These are phyloP conservation scores for Lathamus discolor DNA, from an alignment of 2,113 vertebrate species.

Conservation along the genomic window DNA sequence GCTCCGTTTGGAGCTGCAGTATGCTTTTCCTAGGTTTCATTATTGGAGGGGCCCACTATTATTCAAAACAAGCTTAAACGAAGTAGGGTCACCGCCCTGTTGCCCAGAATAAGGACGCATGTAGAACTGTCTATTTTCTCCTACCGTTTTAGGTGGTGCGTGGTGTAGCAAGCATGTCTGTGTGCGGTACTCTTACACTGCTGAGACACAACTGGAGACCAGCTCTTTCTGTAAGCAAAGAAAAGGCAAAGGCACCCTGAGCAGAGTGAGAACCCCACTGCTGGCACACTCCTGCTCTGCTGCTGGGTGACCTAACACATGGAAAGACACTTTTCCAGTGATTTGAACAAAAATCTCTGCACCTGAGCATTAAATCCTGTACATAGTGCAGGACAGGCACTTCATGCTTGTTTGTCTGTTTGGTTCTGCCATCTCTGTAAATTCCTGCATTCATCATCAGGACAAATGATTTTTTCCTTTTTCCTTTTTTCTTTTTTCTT, in stretches of 20 bases:
- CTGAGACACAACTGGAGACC: neutral
- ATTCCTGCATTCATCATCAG: neutral
- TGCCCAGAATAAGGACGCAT: neutral
- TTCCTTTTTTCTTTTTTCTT: no score
- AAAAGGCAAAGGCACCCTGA: rapidly evolving
- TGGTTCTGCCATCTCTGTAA: neutral
- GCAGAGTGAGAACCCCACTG: neutral
- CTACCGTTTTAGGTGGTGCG: neutral
- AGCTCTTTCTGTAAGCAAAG: neutral
- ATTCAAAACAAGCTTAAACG: neutral
- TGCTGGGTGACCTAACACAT: neutral
- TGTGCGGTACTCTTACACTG: no score
- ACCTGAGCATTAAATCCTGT: neutral
- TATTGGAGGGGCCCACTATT: neutral
- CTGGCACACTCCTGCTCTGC: neutral
- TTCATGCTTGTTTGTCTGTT: neutral
- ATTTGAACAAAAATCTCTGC: neutral
- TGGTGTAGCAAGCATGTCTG: rapidly evolving
- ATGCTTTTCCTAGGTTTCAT: neutral
- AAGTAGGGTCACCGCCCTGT: neutral
- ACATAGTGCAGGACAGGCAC: neutral
- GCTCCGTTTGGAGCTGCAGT: neutral
- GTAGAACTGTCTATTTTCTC: neutral
- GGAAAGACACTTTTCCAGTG: neutral
- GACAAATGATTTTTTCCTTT: neutral